A percentile compares a stretch with the other conserved stretches of the same genome.
These are phyloP conservation scores for Melitaea athalia DNA, from an alignment of 2,888 invertebrate genomes.

Conservation along the genomic window DNA sequence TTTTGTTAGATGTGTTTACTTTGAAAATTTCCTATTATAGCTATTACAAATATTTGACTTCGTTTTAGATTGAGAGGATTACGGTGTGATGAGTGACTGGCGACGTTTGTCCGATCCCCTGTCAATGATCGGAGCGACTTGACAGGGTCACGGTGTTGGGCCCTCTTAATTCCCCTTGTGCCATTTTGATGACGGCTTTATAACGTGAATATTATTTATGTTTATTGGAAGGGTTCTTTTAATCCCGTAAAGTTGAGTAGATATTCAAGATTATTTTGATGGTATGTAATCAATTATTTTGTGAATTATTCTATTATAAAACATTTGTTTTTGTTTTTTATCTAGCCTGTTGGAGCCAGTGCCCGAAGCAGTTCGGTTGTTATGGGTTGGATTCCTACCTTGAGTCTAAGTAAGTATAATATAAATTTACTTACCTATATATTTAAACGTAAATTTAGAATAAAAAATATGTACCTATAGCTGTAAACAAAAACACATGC, in stretches of 20 bases:
- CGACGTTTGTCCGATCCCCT: background rate
- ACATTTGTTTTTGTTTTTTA: no score
- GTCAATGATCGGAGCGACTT: background rate
- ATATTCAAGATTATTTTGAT: no score
- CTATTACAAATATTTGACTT: constrained; percentile 18
- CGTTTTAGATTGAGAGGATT: background rate
- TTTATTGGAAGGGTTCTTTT: background rate
- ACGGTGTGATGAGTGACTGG: constrained; percentile 4
- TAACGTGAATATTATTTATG: background rate
- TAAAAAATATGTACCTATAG: no score
- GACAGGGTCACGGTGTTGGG: background rate
- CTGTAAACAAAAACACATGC: no score
- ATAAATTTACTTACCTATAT: no score
- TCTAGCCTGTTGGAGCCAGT: no score
- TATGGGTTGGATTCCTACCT: no score
- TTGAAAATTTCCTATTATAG: constrained; percentile 24
- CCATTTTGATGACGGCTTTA: background rate
- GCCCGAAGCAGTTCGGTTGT: no score
- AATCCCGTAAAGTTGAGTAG: background rate
- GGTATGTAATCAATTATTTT: background rate
- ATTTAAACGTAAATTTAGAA: no score
- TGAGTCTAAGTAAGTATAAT: no score
- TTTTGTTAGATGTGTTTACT: constrained; percentile 9
- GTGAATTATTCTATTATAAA: no score
- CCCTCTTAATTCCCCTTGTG: background rate